Evolutionary conservation across 2,797 vertebrate genomes (phyloP), one percentile per base, ranked within the genome.

Genomic region (Falco concolor): DNA sequence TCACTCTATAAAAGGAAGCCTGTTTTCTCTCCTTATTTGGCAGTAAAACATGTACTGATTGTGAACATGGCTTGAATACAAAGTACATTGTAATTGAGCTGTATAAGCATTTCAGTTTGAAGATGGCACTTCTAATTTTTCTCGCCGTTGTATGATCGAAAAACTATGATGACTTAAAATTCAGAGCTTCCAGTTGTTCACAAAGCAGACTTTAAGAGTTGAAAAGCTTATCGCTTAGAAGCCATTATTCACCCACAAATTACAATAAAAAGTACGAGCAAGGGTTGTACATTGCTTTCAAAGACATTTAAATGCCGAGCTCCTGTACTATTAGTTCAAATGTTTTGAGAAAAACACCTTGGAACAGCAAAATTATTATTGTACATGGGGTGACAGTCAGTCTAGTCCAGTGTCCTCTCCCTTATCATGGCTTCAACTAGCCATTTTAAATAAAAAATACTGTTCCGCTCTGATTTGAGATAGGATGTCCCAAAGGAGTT

Each of bases 21-120:
- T 68, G 75, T 38, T 75, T 93, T 81, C 75, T 93, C 57, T 84
- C 94, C 90, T 81, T 93, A 84, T 92, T 87, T 84, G 81, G 91
- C 91, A 96, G 65, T 86, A 73, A 84, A 95, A 93, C 85, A 89
- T 89, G 81, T 30, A 83, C 86, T 93, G 91, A 90, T 96, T 94
- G 87, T 73, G 89, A 87, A 36, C 88, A 70, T 4, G 64, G 87
- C 86, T 72, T 49, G 95, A 85, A 92, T 95, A 73, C 78, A 76
- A 93, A 96, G 53, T 25, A 32, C 57, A 42, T 7, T 83, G 81
- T 69, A 92, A 93, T 28, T 59, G 87, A 95, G 84, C 76, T 83
- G 47, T 34, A 47, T 7, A 65, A 93, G 96, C 63, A 84, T 63
- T 81, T 52, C 28, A 81, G 83, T 54, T 73, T 87, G 49, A 79